Evolutionary conservation across 1,140 invertebrate species (phyloP).

Genomic region (Bombus haemorrhoidalis): DNA sequence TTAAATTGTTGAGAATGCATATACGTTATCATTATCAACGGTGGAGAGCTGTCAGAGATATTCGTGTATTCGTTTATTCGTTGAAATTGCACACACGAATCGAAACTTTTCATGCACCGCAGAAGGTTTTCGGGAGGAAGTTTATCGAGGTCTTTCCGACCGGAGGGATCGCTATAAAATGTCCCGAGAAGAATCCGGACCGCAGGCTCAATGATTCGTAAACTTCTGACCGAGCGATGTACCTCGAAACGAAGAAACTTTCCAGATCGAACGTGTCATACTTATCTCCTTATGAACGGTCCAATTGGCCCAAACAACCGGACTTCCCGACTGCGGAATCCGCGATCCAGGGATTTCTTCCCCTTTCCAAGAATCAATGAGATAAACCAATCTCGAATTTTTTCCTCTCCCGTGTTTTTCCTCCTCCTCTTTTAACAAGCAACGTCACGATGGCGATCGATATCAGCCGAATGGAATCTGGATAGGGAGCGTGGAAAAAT

Average conservation of each 20-base stretch:
- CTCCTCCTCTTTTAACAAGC: no score
- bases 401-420: not conserved
- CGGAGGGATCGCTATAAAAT: conserved; percentile 39
- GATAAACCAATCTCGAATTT: not conserved
- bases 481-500: not conserved
- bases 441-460: not conserved
- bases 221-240: conserved; percentile 52
- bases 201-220: conserved; percentile 62
- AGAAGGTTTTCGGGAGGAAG: not conserved
- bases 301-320: conserved; percentile 50
- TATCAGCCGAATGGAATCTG: not conserved
- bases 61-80: not conserved
- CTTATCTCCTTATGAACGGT: conserved; percentile 50
- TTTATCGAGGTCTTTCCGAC: conserved; percentile 51
- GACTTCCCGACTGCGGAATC: conserved; percentile 31
- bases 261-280: conserved; percentile 56
- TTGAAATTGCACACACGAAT: not conserved
- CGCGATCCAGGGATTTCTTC: conserved; percentile 8
- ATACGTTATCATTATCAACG: no score
- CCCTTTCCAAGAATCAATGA: not conserved
- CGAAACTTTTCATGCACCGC: not conserved
- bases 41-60: no score
- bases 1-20: not conserved
- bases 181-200: conserved; percentile 50
- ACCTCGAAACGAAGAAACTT: conserved; percentile 64